These are phyloP conservation scores for Apamea crenata DNA, from an alignment of 2,888 invertebrate genomes.

Conservation along the genomic window DNA sequence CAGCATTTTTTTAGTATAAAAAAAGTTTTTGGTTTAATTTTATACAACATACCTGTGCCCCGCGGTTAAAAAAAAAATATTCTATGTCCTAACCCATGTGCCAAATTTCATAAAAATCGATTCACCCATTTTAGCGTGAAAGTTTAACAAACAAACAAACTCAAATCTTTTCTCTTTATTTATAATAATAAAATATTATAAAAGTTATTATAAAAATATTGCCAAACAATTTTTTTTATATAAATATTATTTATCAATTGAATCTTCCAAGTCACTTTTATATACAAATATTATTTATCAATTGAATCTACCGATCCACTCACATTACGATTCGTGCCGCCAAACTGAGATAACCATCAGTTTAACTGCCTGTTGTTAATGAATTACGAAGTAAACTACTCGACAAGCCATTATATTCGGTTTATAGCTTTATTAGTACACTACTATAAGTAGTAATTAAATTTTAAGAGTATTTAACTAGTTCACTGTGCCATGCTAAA, in stretches of 20 bases:
- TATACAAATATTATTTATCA: too few relatives aligned
- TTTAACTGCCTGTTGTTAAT: conserved; percentile 22
- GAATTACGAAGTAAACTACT: conserved; percentile 25
- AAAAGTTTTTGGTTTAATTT: background rate
- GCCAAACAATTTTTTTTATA: too few relatives aligned
- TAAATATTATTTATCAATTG: too few relatives aligned
- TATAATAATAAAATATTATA: too few relatives aligned
- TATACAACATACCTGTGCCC: background rate
- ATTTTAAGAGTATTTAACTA: conserved; percentile 3
- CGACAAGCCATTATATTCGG: conserved; percentile 23
- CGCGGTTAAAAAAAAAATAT: background rate
- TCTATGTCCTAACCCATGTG: background rate
- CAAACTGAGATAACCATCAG: conserved; percentile 32
- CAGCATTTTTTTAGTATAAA: background rate
- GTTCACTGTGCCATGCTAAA: background rate
- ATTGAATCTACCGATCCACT: background rate
- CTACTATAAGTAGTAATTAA: background rate
- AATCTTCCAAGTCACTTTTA: too few relatives aligned
- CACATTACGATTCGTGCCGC: background rate
- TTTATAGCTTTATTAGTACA: conserved; percentile 25
- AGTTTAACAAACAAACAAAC: background rate
- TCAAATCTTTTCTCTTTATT: background rate
- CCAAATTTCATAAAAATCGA: background rate
- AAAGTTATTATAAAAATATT: too few relatives aligned
- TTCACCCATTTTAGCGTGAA: background rate